Evolutionary conservation across 1,140 invertebrate genomes (phyloP).

Genomic region (Drosophila nebulosa): DNA sequence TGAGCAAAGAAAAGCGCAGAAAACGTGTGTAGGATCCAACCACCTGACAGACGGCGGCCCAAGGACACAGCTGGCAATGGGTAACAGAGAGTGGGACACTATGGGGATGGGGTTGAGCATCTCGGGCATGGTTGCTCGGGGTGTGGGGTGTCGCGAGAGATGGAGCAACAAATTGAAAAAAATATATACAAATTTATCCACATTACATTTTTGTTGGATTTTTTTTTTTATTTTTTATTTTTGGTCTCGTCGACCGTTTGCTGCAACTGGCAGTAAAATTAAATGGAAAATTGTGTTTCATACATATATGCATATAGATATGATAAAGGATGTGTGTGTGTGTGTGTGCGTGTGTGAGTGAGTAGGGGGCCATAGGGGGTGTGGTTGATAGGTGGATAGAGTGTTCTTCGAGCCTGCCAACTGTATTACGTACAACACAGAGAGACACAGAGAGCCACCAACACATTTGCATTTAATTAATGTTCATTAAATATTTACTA

Average conservation of each 20-base stretch:
- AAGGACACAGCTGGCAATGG: slow-evolving; percentile 42
- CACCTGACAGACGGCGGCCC: slow-evolving; percentile 1
- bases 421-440: neutral
- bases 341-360: neutral
- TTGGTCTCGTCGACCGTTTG: neutral
- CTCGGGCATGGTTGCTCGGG: no score
- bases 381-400: neutral
- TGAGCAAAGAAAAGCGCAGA: slow-evolving; percentile 41
- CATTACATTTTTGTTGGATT: slow-evolving; percentile 13
- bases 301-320: neutral
- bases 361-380: neutral
- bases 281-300: slow-evolving; percentile 47
- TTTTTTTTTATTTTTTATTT: neutral
- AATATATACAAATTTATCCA: slow-evolving; percentile 34
- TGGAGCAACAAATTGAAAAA: slow-evolving; percentile 41
- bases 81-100: neutral
- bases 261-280: slow-evolving; percentile 65
- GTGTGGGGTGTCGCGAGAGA: no score
- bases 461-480: slow-evolving; percentile 73
- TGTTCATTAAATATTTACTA: slow-evolving; percentile 78
- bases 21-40: slow-evolving; percentile 1
- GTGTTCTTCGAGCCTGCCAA: neutral
- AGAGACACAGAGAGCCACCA: neutral
- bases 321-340: neutral
- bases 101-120: neutral